Evolutionary conservation across 2,797 vertebrate genomes (phyloP), one percentile per base, ranked within the genome.

Genomic region (Sebastes nivosus): DNA sequence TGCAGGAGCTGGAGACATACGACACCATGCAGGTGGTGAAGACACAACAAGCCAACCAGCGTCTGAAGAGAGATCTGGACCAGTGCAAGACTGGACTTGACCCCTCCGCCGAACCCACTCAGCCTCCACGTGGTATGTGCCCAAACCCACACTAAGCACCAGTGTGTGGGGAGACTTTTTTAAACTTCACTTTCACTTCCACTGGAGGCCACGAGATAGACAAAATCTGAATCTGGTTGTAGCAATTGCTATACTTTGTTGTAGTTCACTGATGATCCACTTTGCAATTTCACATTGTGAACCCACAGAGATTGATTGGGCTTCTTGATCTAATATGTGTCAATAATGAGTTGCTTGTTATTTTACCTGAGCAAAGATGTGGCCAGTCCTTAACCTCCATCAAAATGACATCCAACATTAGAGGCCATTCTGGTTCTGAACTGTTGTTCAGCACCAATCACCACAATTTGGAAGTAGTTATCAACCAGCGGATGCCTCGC

Each of bases 11-110:
- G 55, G 88, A 95, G 79, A 25, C 4, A 0, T 95, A 87, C 14
- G 96, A 96, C 77, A 85, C 80, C 52, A 66, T 82, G 74, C 32
- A 92, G 20, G 88, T 95, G 59, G 88, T 94, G 16, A 83, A 76
- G 64, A 85, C 72, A 70, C 74, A 91, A 65, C 72, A 82, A 55
- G 87, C 81, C 34, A 96, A 95, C 83, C 32, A 74, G 18, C 91
- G 80, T 4, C 82, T 96, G 25, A 91, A 63, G 71, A 91, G 74
- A 79, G 89, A 93, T n/a, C 79, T 96, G 77, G 58, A 87, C n/a
- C 13, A 80, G 4, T 96, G 96, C 82, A 79, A 25, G 74, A 68
- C 67, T 0, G 72, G 70, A 6, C 29, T 61, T 4, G 27, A 75
- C 3, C 13, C 70, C 30, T 73, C 38, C 16, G 0, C 12, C 9